Evolutionary conservation across 2,113 vertebrate genomes (phyloP), one percentile per base, ranked within the genome.

Genomic region (Astatoreochromis straeleni): DNA sequence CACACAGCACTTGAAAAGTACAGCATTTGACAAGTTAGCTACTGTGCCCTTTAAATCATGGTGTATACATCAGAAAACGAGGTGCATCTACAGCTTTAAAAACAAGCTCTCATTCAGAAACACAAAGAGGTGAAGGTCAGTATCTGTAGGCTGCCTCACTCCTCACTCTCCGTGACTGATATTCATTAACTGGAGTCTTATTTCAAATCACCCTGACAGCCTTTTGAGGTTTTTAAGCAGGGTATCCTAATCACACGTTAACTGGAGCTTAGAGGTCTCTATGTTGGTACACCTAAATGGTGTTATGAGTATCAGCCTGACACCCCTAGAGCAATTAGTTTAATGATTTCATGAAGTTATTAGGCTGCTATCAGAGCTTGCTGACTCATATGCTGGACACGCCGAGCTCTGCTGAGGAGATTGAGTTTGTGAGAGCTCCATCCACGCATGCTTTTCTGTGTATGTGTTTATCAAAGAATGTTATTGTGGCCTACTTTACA

Each of bases 221-320:
- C 73, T 33, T 78, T 78, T 78, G 29, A 78, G 45, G 73, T 78
- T 51, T 51, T 31, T 12, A 84, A 87, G 78, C 79, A 38, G 45
- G 73, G 53, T 17, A 31, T 60, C 82, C 90, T 89, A 86, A 92
- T 94, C 79, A 84, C 63, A 84, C 10, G 4, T 78, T 78, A 78
- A 78, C 73, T 78, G 73, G 73, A 78, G 73, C 45, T 78, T 78
- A 33, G 45, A 78, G 54, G 65, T 85, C 21, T 75, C 65, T 29
- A 51, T 35, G 19, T 82, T 19, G 53, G 38, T 82, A 38, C 81
- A 73, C 42, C 80, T 78, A 42, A 83, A 88, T n/a, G 60, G 86
- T 85, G 88, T 93, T 38, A 78, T 75, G 83, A 88, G 63, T 19
- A 83, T 88, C 60, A 87, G 85, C 10, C 3, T 58, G 45, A 86